These are phyloP conservation scores for Archaeoteleia sp. DNA, from an alignment of 2,888 invertebrate species.

Conservation along the genomic window DNA sequence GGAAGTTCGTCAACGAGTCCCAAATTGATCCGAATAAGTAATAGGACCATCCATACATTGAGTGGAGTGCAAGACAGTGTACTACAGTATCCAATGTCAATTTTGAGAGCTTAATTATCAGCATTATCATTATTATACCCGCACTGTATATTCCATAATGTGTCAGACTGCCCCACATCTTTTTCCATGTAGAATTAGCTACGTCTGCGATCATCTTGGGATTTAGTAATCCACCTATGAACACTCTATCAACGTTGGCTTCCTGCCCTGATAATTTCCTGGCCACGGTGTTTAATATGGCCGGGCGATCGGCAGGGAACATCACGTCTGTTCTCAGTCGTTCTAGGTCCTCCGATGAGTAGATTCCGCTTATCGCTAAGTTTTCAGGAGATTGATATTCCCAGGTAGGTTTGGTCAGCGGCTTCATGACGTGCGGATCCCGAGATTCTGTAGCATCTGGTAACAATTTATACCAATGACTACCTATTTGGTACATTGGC, in stretches of 20 bases:
- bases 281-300: background rate
- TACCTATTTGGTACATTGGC: constrained; percentile 39
- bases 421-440: constrained; percentile 5
- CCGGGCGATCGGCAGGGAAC: constrained; percentile 24
- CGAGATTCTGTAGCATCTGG: background rate
- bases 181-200: background rate
- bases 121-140: background rate
- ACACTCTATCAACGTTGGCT: no score
- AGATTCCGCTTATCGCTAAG: constrained; percentile 31
- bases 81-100: background rate
- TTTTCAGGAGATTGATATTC: constrained; percentile 2
- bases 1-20: no score
- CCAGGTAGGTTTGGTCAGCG: constrained; percentile 9
- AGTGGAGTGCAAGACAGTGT: background rate
- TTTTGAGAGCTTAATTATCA: background rate
- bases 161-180: background rate
- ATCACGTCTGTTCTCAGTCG: constrained; percentile 17
- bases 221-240: no score
- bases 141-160: background rate
- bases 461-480: constrained; percentile 32
- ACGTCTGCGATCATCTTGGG: no score
- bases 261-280: constrained; percentile 3
- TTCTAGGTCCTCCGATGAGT: constrained; percentile 16
- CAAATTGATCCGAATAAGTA: no score
- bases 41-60: background rate